Conservation (phyloP, 2,797 vertebrate genomes). For the Sebastes umbrosus region DNA sequence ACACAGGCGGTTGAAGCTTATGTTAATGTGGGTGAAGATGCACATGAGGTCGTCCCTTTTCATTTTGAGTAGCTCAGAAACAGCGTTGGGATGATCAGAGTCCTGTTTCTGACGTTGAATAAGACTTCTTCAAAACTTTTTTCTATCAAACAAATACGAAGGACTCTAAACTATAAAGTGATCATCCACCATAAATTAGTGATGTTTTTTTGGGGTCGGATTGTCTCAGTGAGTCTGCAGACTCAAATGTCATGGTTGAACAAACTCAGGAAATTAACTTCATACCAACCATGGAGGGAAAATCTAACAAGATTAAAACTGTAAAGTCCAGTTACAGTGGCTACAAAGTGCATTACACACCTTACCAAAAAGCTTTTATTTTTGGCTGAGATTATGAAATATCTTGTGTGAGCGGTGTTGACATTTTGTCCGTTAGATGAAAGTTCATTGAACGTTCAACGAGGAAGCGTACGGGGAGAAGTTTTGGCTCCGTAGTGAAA, state of each 20-base stretch:
- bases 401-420: too few relatives aligned
- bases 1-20: too few relatives aligned
- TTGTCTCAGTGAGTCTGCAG: not conserved
- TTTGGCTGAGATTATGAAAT: not conserved
- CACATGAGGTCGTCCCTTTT: not conserved
- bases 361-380: not conserved
- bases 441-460: too few relatives aligned
- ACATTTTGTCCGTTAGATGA: not conserved
- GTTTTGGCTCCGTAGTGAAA: not conserved
- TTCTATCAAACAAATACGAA: not conserved
- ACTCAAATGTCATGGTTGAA: not conserved
- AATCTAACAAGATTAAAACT: not conserved
- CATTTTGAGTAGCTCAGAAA: not conserved
- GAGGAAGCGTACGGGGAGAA: too few relatives aligned
- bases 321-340: not conserved
- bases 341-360: not conserved
- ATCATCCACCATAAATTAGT: not conserved
- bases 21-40: not conserved
- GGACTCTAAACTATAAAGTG: not conserved
- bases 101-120: not conserved
- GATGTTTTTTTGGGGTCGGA: too few relatives aligned
- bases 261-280: constrained; percentile 5
- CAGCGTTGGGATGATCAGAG: not conserved
- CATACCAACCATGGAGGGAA: not conserved
- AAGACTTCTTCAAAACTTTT: not conserved